phyloP scores from a whole-genome alignment of 2,113 vertebrate species.

The Dissostichus mawsoni region DNA sequence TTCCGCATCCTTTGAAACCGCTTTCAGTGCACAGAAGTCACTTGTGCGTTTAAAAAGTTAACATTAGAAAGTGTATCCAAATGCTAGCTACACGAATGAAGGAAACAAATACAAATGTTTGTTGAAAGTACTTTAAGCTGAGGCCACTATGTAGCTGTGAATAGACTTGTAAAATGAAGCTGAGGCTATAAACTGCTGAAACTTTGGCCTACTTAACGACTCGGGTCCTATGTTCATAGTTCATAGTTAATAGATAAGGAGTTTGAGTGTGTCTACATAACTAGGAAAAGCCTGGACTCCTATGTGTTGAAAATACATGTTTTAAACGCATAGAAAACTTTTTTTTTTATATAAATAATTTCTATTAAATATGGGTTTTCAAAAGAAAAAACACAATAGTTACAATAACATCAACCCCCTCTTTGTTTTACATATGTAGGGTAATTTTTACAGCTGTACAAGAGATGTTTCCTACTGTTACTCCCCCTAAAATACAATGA shows the following conservation, averaged over 20 bases:
- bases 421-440: not conserved
- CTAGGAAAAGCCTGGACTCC: not conserved
- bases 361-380: not conserved
- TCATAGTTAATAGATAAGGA: conserved; percentile 9
- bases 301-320: not conserved
- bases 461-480: not conserved
- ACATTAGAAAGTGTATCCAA: not conserved
- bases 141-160: not conserved
- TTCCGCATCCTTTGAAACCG: not conserved
- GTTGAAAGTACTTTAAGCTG: not conserved
- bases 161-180: not conserved
- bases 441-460: not conserved
- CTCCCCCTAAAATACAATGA: too few relatives aligned
- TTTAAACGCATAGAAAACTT: not conserved
- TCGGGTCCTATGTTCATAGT: not conserved
- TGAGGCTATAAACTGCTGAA: not conserved
- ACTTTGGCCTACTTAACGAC: conserved; percentile 41
- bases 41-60: not conserved
- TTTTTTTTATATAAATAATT: not conserved
- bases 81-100: not conserved
- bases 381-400: not conserved
- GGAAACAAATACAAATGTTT: not conserved
- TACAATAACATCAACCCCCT: not conserved
- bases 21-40: not conserved
- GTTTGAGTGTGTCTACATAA: not conserved